Evolutionary conservation across 2,888 invertebrate genomes (phyloP), one percentile per base, ranked within the genome.

Genomic region (Hofmannophila pseudospretella): DNA sequence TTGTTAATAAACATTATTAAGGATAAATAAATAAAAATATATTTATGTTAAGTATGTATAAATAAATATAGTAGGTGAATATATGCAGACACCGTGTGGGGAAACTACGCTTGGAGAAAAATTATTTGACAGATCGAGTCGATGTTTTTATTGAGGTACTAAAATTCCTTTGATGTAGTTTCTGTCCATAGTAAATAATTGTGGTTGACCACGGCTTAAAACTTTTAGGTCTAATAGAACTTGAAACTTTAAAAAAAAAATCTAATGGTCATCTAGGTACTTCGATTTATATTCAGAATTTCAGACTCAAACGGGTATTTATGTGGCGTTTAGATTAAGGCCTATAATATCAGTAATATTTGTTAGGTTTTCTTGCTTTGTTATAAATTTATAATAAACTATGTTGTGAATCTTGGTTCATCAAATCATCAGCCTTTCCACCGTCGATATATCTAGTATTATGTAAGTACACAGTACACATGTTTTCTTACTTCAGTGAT

Each of bases 51-150:
- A 29, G 14, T 23, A 25, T 39, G 31, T 31, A n/a, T n/a, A n/a
- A n/a, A n/a, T n/a, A 33, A 10, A 25, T 25, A 22, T 32, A 39
- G 36, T 62, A 64, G 53, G 55, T 61, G 45, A 60, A 56, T 54
- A 58, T 63, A 70, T 53, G 68, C 78, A 74, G 68, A 69, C 64
- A 81, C 74, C 73, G 81, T 82, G 80, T 84, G 85, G 85, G 85
- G 85, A 86, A 86, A 86, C 85, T 86, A 86, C 85, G 85, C 85
- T 86, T 86, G 75, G 75, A 77, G 70, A 76, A 68, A 70, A 65
- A 73, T 75, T 69, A 74, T 72, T 82, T 78, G 75, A 75, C 74
- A 71, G 57, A 69, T 71, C 63, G 58, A 80, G 71, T 76, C 63
- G 77, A 74, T 77, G 78, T 82, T 59, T 67, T 72, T 73, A 77